Percentiles rank a stretch among this genome's conserved stretches.
Conservation (phyloP, 2,888 invertebrate species). For the Lordiphosa fenestrarum region DNA sequence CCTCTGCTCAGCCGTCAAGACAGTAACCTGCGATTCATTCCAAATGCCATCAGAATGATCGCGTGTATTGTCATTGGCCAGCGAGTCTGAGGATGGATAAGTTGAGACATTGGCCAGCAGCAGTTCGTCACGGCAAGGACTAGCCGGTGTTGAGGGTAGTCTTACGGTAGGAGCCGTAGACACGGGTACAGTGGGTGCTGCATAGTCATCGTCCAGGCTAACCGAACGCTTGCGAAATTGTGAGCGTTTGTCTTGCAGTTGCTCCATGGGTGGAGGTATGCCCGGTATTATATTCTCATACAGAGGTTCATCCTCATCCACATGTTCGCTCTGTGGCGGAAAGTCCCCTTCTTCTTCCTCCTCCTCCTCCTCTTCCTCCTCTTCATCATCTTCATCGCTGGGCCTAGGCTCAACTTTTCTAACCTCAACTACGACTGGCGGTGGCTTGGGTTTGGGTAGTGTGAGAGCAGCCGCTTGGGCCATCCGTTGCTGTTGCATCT, state of each 20-base stretch:
- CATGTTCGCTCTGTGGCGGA: conserved; percentile 40
- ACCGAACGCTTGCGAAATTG: conserved; percentile 88
- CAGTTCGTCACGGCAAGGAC: conserved; percentile 82
- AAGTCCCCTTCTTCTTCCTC: conserved; percentile 23
- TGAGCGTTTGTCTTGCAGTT: conserved; percentile 81
- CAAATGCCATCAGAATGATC: conserved; percentile 93
- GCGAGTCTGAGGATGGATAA: conserved; percentile 91
- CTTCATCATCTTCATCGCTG: conserved; percentile 55
- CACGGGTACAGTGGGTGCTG: conserved; percentile 58
- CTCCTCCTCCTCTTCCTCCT: conserved; percentile 44
- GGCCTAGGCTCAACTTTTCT: conserved; percentile 52
- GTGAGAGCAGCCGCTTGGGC: conserved; percentile 67
- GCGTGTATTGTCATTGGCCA: conserved; percentile 88
- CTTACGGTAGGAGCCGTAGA: conserved; percentile 74
- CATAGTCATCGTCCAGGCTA: conserved; percentile 84
- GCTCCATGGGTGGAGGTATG: conserved; percentile 45
- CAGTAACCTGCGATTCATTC: conserved; percentile 94
- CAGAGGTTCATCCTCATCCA: conserved; percentile 65
- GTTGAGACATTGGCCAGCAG: conserved; percentile 84
- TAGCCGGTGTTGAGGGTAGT: conserved; percentile 85
- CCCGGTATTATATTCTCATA: conserved; percentile 73
- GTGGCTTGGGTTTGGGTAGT: conserved; percentile 52
- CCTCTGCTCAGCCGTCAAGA: conserved; percentile 85
- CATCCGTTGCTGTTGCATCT: conserved; percentile 81
- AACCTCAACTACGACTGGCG: conserved; percentile 46